Conservation (phyloP, 2,113 vertebrate species). For the Tragelaphus scriptus region DNA sequence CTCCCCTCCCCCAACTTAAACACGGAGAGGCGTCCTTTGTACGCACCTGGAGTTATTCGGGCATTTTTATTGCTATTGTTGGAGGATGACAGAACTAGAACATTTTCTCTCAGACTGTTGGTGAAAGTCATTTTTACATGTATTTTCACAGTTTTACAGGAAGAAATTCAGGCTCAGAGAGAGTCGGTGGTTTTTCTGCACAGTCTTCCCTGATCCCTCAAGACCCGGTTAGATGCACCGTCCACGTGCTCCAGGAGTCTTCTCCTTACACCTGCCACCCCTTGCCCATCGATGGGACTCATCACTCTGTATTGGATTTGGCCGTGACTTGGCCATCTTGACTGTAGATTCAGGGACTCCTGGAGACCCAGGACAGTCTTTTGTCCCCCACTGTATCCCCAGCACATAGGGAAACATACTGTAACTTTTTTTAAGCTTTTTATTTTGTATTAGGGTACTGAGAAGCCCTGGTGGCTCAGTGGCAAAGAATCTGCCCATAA, state of each 20-base stretch:
- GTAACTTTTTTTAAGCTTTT: not conserved
- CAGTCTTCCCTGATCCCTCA: not conserved
- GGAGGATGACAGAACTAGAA: not conserved
- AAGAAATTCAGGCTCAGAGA: not conserved
- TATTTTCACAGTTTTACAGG: not conserved
- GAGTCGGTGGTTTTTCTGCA: too few species aligned
- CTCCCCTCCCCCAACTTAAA: accelerated
- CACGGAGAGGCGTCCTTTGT: accelerated
- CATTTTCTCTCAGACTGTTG: not conserved
- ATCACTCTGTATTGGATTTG: not conserved
- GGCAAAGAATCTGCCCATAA: not conserved
- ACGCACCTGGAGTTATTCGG: not conserved
- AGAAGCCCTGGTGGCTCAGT: not conserved
- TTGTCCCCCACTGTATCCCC: not conserved
- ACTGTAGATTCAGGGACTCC: too few species aligned
- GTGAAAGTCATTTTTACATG: not conserved
- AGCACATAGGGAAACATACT: not conserved
- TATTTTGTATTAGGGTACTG: not conserved
- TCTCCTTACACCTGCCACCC: not conserved
- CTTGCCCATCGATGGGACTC: not conserved
- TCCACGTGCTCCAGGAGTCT: not conserved
- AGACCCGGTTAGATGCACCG: accelerated
- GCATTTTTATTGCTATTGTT: not conserved
- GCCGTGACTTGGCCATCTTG: accelerated
- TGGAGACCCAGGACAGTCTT: not conserved